phyloP scores from a whole-genome alignment of 92 coral and sea anemone genomes.

The Umimayanthus kanabou region DNA sequence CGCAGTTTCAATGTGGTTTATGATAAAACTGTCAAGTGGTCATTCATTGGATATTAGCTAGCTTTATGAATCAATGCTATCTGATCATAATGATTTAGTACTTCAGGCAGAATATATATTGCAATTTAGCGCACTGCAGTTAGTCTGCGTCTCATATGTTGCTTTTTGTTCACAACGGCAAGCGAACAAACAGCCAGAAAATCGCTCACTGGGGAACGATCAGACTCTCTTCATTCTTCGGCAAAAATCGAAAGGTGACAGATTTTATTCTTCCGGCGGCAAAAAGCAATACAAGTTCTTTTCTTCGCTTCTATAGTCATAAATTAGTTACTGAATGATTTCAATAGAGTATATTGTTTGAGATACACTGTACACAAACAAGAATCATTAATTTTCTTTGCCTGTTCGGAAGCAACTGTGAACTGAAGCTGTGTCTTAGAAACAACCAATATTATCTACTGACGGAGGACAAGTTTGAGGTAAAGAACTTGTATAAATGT shows the following conservation, averaged over 20 bases:
- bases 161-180: background rate
- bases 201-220: slow-evolving; percentile 35
- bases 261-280: background rate
- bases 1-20: background rate
- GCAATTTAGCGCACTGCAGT: background rate
- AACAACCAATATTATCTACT: background rate
- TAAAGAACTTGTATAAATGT: background rate
- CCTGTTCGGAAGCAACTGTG: background rate
- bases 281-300: background rate
- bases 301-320: slow-evolving; percentile 12
- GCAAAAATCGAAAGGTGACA: slow-evolving; percentile 16
- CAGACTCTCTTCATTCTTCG: background rate
- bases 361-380: background rate
- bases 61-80: background rate
- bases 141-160: background rate
- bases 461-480: background rate
- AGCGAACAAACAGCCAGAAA: background rate
- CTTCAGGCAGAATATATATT: background rate
- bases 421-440: background rate
- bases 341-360: background rate
- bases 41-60: background rate
- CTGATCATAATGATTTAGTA: background rate
- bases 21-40: background rate
- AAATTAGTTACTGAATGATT: background rate
- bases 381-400: background rate